These are phyloP conservation scores for Gonocerus acuteangulatus DNA, from an alignment of 2,888 invertebrate genomes.

Conservation along the genomic window DNA sequence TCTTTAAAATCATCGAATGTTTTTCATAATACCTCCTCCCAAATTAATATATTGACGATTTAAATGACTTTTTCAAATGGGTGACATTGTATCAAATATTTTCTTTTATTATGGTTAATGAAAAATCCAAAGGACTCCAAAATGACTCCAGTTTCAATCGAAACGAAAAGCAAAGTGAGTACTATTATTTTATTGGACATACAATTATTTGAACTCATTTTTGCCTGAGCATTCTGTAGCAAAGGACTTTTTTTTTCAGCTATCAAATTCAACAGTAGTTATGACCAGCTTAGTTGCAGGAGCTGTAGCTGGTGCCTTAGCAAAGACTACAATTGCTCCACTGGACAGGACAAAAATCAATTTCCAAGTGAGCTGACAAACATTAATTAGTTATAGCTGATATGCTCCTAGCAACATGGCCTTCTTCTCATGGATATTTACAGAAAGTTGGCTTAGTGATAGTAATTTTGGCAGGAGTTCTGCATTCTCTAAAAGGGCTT, in stretches of 20 bases:
- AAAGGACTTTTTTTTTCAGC: conserved; percentile 41
- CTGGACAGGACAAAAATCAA: conserved; percentile 96
- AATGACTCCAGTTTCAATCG: conserved; percentile 3
- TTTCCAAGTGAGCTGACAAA: conserved; percentile 69
- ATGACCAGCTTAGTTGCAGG: conserved; percentile 81
- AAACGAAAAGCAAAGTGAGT: conserved; percentile 6
- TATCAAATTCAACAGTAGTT: conserved; percentile 55
- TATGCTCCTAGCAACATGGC: neutral
- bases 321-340: conserved; percentile 94
- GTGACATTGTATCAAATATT: too few relatives aligned
- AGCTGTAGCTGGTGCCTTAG: conserved; percentile 86
- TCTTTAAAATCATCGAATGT: too few relatives aligned
- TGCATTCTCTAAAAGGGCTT: neutral
- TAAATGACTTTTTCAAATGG: too few relatives aligned
- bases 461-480: neutral
- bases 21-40: too few relatives aligned
- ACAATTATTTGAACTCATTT: neutral
- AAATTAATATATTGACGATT: too few relatives aligned
- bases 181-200: neutral
- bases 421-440: conserved; percentile 12
- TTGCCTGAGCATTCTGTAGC: neutral
- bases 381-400: neutral
- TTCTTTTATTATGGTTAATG: too few relatives aligned
- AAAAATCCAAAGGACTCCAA: neutral
- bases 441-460: neutral